Conservation (phyloP, 1,140 invertebrate genomes). For the Oedothorax gibbosus region DNA sequence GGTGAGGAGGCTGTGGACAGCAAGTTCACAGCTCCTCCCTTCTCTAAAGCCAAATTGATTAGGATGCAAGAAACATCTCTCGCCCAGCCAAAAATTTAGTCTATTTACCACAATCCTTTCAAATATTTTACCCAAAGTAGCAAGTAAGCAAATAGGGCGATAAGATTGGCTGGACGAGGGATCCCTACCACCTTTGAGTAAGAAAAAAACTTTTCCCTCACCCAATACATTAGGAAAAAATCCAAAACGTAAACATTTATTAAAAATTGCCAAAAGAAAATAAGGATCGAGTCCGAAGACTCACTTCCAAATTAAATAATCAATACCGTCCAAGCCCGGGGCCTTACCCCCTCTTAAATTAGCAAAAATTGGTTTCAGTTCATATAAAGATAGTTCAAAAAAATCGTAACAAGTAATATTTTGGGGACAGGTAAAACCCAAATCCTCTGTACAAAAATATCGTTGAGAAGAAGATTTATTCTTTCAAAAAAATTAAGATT, state of each 20-base stretch:
- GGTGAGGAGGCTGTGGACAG: not conserved
- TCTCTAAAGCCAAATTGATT: conserved; percentile 1
- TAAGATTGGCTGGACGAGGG: not conserved
- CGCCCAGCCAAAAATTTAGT: not conserved
- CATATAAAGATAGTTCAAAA: no score
- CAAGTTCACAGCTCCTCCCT: not conserved
- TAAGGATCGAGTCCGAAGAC: not conserved
- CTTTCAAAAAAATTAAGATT: no score
- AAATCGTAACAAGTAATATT: no score
- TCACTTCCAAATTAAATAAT: not conserved
- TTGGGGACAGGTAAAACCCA: no score
- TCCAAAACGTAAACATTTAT: not conserved
- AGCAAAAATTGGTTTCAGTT: not conserved
- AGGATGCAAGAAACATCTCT: not conserved
- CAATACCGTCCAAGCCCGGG: not conserved
- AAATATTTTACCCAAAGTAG: not conserved
- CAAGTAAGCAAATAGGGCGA: not conserved
- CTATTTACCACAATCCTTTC: not conserved
- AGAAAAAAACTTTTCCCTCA: not conserved
- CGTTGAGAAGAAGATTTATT: no score
- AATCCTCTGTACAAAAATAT: no score
- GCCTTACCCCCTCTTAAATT: not conserved
- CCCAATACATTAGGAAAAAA: not conserved
- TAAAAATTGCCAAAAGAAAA: not conserved
- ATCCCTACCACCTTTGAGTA: not conserved